Evolutionary conservation across 35 echinoderm and acorn worm genomes (phyloP).

Genomic region (Strongylocentrotus purpuratus): DNA sequence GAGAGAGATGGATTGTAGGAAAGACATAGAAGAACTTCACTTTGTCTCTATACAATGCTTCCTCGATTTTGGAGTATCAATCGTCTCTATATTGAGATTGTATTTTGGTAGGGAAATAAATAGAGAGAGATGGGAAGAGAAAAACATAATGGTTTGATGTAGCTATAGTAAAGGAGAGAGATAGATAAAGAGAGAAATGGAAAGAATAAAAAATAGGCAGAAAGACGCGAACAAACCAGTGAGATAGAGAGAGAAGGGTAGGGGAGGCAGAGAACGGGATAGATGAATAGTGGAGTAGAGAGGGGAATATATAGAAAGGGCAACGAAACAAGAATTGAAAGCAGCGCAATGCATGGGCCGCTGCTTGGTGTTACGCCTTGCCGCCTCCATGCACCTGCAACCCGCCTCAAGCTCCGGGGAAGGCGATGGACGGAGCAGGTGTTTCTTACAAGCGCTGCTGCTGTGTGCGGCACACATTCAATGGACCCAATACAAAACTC

Average conservation of each 20-base stretch:
- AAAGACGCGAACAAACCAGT: neutral
- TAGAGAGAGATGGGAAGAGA: neutral
- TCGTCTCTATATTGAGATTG: no score
- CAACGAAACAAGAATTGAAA: conserved; percentile 12
- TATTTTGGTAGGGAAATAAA: no score
- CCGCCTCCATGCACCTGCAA: conserved; percentile 30
- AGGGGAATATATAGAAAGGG: neutral
- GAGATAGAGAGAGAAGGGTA: neutral
- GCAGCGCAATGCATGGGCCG: conserved; percentile 20
- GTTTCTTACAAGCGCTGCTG: conserved; percentile 19
- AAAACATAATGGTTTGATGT: no score
- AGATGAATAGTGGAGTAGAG: neutral
- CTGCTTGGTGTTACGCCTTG: neutral
- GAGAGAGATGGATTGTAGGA: no score
- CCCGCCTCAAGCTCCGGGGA: conserved; percentile 35
- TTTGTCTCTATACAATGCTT: no score
- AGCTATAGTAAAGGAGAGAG: neutral
- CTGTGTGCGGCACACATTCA: neutral
- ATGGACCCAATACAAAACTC: neutral
- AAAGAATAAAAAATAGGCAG: neutral
- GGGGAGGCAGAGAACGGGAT: neutral
- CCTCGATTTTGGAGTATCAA: no score
- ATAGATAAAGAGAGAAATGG: neutral
- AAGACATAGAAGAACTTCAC: no score
- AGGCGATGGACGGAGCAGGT: neutral